Base-by-base conservation (phyloP, 2,888 invertebrate species). In the Caenorhabditis uteleia region DNA sequence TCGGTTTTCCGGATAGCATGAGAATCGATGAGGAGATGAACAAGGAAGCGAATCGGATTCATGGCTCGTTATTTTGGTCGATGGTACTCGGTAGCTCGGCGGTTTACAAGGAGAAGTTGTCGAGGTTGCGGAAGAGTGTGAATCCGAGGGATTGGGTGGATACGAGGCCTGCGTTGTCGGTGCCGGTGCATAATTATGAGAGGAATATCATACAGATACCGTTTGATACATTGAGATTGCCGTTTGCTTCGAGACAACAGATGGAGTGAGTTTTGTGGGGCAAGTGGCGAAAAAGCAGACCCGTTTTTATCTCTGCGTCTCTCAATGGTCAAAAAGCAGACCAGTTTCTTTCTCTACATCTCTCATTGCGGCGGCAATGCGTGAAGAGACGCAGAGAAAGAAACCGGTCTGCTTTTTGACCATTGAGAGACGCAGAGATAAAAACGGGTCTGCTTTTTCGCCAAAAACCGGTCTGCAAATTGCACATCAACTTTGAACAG, bases 131-230 rank as follows among this genome's bases (percentile, higher is more conserved):
- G 3, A 21, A 46, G 10, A 61, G 58, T 1, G 70, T 70, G 1
- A 50, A 70, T 45, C 57, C 48, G 8, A 39, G 58, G 29, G 65
- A 61, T 43, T 70, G 70, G 70, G 45, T 70, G 16, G 70, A 70
- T 36, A 68, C 70, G 5, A 16, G 53, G 26, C 70, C 70, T 0
- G 70, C 70, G 4, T 33, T 70, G 12, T 65, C 65, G 1, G 54
- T 65, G 3, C 70, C 70, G 7, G 56, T 61, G 7, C 70, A 68
- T 38, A 70, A 70, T 39, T 68, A 68, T 38, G 70, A 70, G 38
- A 36, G 70, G 18, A 70, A 70, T 50, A 3, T 70, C 25, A 56
- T 70, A 14, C 61, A 64, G 26, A 51, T 70, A 20, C 70, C 70
- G 6, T 64, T 70, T 36, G 70, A 70, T 43, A 55, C 60, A 2